These are phyloP conservation scores for Perca flavescens DNA, from an alignment of 2,113 vertebrate species.

Conservation along the genomic window DNA sequence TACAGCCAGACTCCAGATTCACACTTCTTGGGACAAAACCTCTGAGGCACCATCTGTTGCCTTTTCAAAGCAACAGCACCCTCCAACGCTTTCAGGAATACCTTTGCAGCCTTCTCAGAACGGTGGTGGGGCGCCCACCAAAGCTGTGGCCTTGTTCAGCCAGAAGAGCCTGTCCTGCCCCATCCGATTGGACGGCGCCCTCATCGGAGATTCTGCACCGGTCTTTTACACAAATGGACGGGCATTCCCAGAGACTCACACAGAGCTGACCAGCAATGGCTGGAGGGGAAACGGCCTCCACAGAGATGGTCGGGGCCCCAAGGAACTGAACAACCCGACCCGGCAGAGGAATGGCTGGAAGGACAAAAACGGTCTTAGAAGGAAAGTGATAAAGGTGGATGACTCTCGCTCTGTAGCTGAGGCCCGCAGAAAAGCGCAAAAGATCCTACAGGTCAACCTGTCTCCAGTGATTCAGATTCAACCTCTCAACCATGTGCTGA, in stretches of 20 bases:
- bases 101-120: constrained; percentile 79
- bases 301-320: constrained; percentile 15
- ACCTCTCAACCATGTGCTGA: constrained; percentile 71
- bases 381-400: constrained; percentile 78
- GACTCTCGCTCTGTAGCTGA: constrained; percentile 75
- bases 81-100: constrained; percentile 76
- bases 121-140: constrained; percentile 64
- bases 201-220: constrained; percentile 79
- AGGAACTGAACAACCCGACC: constrained; percentile 28
- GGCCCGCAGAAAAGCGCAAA: constrained; percentile 77
- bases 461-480: constrained; percentile 80
- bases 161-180: constrained; percentile 79
- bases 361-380: constrained; percentile 64
- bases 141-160: constrained; percentile 81
- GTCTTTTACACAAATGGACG: constrained; percentile 71
- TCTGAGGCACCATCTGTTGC: constrained; percentile 32
- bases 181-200: constrained; percentile 70
- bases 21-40: constrained; percentile 64
- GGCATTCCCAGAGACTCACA: constrained; percentile 71
- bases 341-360: constrained; percentile 64
- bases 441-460: constrained; percentile 77
- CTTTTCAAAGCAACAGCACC: constrained; percentile 54
- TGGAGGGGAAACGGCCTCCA: constrained; percentile 71
- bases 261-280: constrained; percentile 73
- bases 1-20: constrained; percentile 79